Base-by-base conservation (phyloP, 2,113 vertebrate species). In the Procapra przewalskii region DNA sequence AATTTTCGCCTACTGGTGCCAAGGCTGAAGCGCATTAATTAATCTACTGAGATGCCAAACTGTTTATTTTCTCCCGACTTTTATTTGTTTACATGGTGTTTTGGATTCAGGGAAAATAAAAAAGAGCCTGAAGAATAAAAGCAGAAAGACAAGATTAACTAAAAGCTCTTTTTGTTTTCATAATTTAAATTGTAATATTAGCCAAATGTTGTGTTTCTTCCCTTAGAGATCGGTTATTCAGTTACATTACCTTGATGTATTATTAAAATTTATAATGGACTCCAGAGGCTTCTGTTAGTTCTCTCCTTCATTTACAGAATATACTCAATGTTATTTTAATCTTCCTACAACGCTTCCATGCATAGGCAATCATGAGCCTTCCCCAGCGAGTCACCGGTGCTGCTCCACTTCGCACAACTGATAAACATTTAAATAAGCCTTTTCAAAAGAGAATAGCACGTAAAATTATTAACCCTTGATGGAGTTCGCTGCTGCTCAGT, bases 191-290 rank as follows among this genome's bases (percentile, higher is more conserved):
- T 99, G 99, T 99, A 99, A 99, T 99, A 99, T 99, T 99, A 99
- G 99, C 99, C 99, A 99, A 99, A 99, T 99, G 99, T 99, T 99
- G 99, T 99, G 99, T 99, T 99, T 99, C 99, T 99, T 99, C 99
- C 99, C 99, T 99, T 99, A 98, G 99, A 99, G 99, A 99, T 99
- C 99, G 98, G 99, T 99, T 99, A 99, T 99, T 99, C 99, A 99
- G 99, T 99, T 99, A 99, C 99, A 99, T 99, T 99, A 99, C 99
- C 99, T 99, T 99, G 99, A 99, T 99, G 99, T 99, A 99, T 99
- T 99, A 99, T 99, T 99, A 99, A 99, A 99, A 99, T 99, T 99
- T 99, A 99, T 99, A 99, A 99, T 99, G 99, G 99, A 99, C 99
- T 99, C 99, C 99, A 98, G 99, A 99, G 99, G 99, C 99, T 99